A percentile compares a stretch with the other conserved stretches of the same genome.
Conservation (phyloP, 2,888 invertebrate species). For the Cheilosia vulpina region DNA sequence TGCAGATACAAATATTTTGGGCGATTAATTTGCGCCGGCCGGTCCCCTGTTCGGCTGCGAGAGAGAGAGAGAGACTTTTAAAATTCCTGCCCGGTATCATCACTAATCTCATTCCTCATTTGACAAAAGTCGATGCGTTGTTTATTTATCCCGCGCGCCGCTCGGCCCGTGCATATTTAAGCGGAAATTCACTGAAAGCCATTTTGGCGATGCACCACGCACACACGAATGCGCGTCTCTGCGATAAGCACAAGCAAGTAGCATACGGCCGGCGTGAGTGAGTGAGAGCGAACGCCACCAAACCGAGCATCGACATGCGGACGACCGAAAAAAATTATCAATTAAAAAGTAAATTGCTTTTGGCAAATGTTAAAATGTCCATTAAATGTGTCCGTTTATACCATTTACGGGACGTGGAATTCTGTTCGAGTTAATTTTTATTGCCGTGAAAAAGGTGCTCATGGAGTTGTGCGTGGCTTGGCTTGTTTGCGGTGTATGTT, state of each 20-base stretch:
- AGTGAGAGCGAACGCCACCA: constrained; percentile 32
- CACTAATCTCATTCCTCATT: constrained; percentile 73
- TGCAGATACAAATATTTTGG: constrained; percentile 72
- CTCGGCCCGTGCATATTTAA: constrained; percentile 36
- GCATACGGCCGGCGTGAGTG: not conserved
- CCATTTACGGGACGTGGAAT: constrained; percentile 74
- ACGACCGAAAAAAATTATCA: constrained; percentile 65
- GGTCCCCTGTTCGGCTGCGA: constrained; percentile 20
- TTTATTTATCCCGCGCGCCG: constrained; percentile 27
- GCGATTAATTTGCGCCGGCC: constrained; percentile 65
- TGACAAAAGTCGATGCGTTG: constrained; percentile 70
- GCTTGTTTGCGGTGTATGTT: constrained; percentile 19
- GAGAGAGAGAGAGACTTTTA: constrained; percentile 60
- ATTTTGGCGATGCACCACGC: constrained; percentile 50
- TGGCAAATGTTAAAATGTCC: constrained; percentile 75
- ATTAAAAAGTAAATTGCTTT: constrained; percentile 76
- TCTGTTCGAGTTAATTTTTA: constrained; percentile 75
- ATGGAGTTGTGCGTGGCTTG: constrained; percentile 36
- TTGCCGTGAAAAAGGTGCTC: constrained; percentile 74
- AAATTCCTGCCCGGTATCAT: constrained; percentile 71
- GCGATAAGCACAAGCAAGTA: constrained; percentile 39
- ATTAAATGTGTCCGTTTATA: constrained; percentile 75
- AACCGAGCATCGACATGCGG: constrained; percentile 10
- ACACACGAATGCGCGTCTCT: constrained; percentile 37
- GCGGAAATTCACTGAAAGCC: constrained; percentile 50